Conservation (phyloP, 2,113 vertebrate species). For the Podilymbus podiceps region DNA sequence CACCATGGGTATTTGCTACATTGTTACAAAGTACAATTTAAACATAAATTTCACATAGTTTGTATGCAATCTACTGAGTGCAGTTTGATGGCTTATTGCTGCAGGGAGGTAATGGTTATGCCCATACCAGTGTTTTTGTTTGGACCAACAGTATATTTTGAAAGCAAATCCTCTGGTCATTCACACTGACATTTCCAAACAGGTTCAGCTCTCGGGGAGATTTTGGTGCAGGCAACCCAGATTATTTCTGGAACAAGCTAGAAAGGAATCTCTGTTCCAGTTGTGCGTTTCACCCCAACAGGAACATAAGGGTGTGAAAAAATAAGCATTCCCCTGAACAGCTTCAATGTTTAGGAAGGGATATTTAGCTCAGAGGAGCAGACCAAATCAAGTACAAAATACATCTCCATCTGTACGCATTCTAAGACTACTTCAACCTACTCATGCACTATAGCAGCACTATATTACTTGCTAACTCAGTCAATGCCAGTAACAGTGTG, state of each 20-base stretch:
- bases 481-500: neutral
- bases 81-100: neutral
- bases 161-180: neutral
- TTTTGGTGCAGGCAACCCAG: neutral
- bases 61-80: neutral
- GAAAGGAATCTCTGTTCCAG: neutral
- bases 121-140: neutral
- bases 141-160: neutral
- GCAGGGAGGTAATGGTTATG: neutral
- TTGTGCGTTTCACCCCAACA: neutral
- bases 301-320: neutral
- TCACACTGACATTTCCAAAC: neutral
- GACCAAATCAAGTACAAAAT: neutral
- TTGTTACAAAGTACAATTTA: neutral
- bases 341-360: neutral
- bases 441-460: neutral
- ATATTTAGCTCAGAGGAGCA: neutral
- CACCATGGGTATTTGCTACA: neutral
- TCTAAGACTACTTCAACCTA: neutral
- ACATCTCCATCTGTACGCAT: neutral
- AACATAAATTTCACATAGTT: neutral
- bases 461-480: neutral
- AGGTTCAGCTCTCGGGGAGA: neutral
- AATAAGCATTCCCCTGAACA: neutral
- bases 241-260: neutral